phyloP scores from a whole-genome alignment of 2,888 invertebrate genomes.

The Chalcosyrphus nemorum region DNA sequence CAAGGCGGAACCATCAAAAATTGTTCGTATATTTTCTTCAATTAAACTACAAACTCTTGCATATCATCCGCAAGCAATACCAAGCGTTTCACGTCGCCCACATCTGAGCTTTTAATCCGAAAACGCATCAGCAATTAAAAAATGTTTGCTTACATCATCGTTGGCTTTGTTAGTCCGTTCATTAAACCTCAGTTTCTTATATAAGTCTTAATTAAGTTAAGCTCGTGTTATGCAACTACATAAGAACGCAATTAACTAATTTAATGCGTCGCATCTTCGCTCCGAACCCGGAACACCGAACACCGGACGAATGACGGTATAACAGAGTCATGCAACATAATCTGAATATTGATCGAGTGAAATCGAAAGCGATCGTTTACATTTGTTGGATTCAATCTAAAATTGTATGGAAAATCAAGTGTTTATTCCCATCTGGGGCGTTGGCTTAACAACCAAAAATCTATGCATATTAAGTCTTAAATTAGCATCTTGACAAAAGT shows the following conservation, averaged over 20 bases:
- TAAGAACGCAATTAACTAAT: not conserved
- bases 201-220: too few relatives aligned
- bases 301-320: not conserved
- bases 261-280: not conserved
- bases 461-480: not conserved
- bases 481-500: not conserved
- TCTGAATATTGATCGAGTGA: constrained; percentile 43
- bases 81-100: too few relatives aligned
- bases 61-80: too few relatives aligned
- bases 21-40: too few relatives aligned
- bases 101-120: too few relatives aligned
- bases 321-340: not conserved
- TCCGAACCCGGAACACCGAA: constrained; percentile 37
- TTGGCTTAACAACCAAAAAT: not conserved
- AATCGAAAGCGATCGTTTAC: constrained; percentile 27
- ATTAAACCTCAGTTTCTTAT: too few relatives aligned
- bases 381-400: not conserved
- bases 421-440: not conserved
- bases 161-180: too few relatives aligned
- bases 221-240: not conserved
- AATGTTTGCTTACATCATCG: too few relatives aligned
- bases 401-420: not conserved
- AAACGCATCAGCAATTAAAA: too few relatives aligned
- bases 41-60: too few relatives aligned
- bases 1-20: too few relatives aligned